Evolutionary conservation across 1,140 invertebrate genomes (phyloP).

Genomic region (Mesaphorura yosii): DNA sequence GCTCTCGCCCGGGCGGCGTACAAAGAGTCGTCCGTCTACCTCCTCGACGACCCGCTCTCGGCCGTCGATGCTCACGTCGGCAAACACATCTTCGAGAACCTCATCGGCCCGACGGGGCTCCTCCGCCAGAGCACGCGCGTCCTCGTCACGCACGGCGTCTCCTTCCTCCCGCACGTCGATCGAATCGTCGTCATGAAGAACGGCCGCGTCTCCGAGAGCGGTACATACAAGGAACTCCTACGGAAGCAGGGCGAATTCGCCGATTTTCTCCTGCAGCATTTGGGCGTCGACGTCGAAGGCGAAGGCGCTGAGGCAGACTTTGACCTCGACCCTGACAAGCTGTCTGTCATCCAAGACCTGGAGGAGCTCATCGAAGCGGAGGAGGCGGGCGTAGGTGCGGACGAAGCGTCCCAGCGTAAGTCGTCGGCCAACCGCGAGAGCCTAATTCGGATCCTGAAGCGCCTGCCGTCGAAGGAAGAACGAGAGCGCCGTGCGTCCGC

Average conservation of each 20-base stretch:
- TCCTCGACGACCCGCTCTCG: slow-evolving; percentile 51
- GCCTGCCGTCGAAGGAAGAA: too few species aligned
- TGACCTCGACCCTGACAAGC: not conserved
- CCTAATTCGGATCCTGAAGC: too few species aligned
- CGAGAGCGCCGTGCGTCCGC: too few species aligned
- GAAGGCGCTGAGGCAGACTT: too few species aligned
- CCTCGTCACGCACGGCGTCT: slow-evolving; percentile 39
- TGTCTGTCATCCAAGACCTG: slow-evolving; percentile 24
- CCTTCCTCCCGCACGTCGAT: slow-evolving; percentile 37
- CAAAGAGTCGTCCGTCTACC: slow-evolving; percentile 38
- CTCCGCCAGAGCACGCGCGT: slow-evolving; percentile 30
- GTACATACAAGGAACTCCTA: slow-evolving; percentile 37
- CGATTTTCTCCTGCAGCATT: slow-evolving; percentile 30
- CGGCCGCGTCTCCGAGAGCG: slow-evolving; percentile 20
- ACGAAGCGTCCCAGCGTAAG: slow-evolving; percentile 16
- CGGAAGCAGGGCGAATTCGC: slow-evolving; percentile 32
- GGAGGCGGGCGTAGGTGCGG: too few species aligned
- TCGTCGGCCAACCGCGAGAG: not conserved
- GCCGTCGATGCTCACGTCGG: slow-evolving; percentile 48
- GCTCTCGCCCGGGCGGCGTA: slow-evolving; percentile 39
- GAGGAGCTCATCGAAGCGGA: slow-evolving; percentile 24
- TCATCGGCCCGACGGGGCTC: slow-evolving; percentile 33
- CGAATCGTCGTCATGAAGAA: slow-evolving; percentile 4
- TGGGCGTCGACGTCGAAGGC: slow-evolving; percentile 14
- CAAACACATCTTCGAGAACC: slow-evolving; percentile 39